These are phyloP conservation scores for Holotrichia oblita DNA, from an alignment of 1,140 invertebrate genomes.

Conservation along the genomic window DNA sequence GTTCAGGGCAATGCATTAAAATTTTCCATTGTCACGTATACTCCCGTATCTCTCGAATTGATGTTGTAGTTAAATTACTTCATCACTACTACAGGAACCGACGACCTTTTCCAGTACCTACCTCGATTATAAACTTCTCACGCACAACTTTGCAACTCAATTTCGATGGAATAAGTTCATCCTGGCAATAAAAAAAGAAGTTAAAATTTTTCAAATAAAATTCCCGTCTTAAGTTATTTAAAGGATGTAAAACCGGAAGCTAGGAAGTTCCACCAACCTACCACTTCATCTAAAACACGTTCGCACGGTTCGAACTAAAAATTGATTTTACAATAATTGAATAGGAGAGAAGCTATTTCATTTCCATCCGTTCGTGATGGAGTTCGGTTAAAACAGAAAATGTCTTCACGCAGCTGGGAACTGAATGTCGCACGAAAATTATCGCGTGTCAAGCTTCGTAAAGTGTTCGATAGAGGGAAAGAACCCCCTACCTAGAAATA, in stretches of 20 bases:
- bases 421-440: conserved; percentile 3
- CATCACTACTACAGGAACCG: too few species aligned
- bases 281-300: neutral
- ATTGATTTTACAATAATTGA: conserved; percentile 11
- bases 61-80: too few species aligned
- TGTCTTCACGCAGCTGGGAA: neutral
- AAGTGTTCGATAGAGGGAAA: neutral
- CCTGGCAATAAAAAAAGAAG: too few species aligned
- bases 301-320: neutral
- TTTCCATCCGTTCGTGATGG: conserved; percentile 4
- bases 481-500: neutral
- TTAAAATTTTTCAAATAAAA: neutral
- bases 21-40: too few species aligned
- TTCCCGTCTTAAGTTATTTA: neutral
- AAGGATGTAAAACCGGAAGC: neutral
- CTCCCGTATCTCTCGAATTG: too few species aligned
- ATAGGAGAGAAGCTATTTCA: conserved; percentile 7
- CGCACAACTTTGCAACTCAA: too few species aligned
- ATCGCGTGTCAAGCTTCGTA: neutral
- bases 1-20: too few species aligned
- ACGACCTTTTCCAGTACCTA: too few species aligned
- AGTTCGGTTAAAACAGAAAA: conserved; percentile 1
- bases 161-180: too few species aligned
- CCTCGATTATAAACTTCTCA: too few species aligned
- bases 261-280: neutral